These are phyloP conservation scores for Callyntrura sp. DNA, from an alignment of 2,888 invertebrate species.

Conservation along the genomic window DNA sequence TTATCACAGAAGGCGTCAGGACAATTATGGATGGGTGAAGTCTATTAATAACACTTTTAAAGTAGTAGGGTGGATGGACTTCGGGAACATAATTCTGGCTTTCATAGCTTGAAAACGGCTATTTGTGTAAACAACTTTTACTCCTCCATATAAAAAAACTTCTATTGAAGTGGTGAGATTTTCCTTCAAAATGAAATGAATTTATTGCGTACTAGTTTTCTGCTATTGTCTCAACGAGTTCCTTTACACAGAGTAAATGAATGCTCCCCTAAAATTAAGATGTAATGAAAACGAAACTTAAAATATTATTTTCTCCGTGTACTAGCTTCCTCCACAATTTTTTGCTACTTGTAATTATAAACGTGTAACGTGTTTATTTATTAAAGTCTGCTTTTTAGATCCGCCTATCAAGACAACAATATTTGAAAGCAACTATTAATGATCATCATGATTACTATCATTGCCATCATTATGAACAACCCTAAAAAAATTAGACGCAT, in stretches of 20 bases:
- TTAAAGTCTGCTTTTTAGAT: not conserved
- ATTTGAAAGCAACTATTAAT: not conserved
- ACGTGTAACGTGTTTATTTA: not conserved
- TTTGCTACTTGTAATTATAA: constrained; percentile 22
- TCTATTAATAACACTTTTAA: no score
- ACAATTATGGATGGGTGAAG: no score
- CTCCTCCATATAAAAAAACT: no score
- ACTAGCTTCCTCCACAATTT: constrained; percentile 44
- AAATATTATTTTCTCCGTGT: constrained; percentile 46
- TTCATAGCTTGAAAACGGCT: no score
- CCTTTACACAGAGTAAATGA: not conserved
- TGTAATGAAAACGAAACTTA: constrained; percentile 4
- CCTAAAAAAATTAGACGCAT: not conserved
- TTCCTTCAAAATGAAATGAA: no score
- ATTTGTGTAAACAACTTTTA: no score
- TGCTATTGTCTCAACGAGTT: not conserved
- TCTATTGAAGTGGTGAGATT: no score
- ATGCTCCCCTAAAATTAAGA: not conserved
- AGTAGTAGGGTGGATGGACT: no score
- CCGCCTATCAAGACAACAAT: constrained; percentile 9
- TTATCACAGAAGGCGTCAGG: no score
- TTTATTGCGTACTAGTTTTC: not conserved
- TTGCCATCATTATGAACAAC: not conserved
- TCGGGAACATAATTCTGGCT: no score
- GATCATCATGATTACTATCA: not conserved